Conservation (phyloP, 2,797 vertebrate species). For the Paramormyrops hopkinsi region DNA sequence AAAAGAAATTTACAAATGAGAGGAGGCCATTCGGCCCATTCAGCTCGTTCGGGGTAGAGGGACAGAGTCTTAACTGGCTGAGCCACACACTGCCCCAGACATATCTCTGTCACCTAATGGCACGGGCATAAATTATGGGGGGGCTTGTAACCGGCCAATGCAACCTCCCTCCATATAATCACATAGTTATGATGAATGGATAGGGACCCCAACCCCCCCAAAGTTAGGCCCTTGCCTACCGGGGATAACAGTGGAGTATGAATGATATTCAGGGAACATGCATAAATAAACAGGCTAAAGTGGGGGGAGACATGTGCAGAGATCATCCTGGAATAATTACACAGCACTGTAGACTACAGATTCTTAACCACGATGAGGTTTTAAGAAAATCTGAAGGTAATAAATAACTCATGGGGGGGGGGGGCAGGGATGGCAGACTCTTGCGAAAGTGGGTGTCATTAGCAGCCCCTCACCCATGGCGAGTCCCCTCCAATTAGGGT, state of each 20-base stretch:
- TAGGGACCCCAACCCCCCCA: neutral
- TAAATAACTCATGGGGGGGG: constrained; percentile 32
- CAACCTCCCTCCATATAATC: neutral
- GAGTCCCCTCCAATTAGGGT: constrained; percentile 31
- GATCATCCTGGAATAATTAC: constrained; percentile 43
- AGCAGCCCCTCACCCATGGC: constrained; percentile 41
- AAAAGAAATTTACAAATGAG: neutral
- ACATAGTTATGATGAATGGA: neutral
- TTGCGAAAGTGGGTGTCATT: constrained; percentile 52
- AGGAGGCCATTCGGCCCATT: neutral
- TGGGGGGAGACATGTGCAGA: constrained; percentile 36
- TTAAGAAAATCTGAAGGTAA: constrained; percentile 35
- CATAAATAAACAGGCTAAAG: neutral
- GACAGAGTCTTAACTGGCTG: neutral
- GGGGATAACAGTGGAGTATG: neutral
- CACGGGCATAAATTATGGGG: neutral
- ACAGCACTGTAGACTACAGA: constrained; percentile 21
- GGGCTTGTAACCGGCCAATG: neutral
- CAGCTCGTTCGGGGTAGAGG: neutral
- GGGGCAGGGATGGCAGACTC: constrained; percentile 31
- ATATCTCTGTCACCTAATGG: neutral
- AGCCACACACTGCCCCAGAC: neutral
- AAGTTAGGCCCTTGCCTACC: neutral
- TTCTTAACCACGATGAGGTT: neutral
- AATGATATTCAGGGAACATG: neutral